Evolutionary conservation across 2,888 invertebrate species (phyloP).

Genomic region (Lucinisca nassula): DNA sequence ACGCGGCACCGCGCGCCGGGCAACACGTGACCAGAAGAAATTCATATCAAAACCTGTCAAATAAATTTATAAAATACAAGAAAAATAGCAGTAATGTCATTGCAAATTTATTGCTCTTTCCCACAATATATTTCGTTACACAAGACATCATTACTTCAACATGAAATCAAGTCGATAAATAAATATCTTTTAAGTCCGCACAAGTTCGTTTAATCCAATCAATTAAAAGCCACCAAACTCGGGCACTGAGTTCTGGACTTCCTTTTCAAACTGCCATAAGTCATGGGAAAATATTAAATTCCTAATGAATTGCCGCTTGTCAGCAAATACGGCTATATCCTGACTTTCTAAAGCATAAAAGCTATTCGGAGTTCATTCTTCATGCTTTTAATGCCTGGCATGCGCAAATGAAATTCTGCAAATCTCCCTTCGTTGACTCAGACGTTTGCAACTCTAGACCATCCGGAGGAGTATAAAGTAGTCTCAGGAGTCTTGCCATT

Average conservation of each 20-base stretch:
- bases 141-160: neutral
- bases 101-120: neutral
- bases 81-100: neutral
- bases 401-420: neutral
- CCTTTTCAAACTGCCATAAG: neutral
- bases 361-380: neutral
- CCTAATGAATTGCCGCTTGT: neutral
- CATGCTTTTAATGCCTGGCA: neutral
- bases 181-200: neutral
- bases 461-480: too few species aligned
- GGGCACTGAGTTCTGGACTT: neutral
- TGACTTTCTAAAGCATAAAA: neutral
- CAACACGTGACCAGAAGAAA: neutral
- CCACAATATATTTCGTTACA: constrained; percentile 6
- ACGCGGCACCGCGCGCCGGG: too few species aligned
- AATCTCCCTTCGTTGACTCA: neutral
- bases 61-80: neutral
- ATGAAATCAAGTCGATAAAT: neutral
- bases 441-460: too few species aligned
- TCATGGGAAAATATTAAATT: neutral
- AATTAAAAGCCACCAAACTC: constrained; percentile 6
- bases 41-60: neutral
- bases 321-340: neutral
- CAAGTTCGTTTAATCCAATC: neutral
- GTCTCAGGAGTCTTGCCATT: neutral